These are phyloP conservation scores for Drosophila hydei DNA, from an alignment of 1,140 invertebrate genomes.

Conservation along the genomic window DNA sequence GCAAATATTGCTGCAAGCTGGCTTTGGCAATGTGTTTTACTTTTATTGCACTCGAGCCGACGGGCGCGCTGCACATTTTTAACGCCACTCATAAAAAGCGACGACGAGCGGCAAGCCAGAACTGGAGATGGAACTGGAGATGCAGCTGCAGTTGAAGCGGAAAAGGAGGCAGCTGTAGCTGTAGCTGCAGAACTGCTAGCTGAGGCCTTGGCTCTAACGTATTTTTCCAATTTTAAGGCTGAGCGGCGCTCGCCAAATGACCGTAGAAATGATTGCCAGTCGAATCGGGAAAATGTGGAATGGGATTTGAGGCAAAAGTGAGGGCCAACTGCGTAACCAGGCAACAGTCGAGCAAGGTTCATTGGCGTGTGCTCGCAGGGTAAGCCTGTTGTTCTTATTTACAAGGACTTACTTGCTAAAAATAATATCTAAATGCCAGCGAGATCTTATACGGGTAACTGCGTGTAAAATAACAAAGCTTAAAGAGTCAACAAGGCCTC, in stretches of 20 bases:
- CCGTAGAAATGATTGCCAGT: constrained; percentile 78
- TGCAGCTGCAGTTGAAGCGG: constrained; percentile 6
- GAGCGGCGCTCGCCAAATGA: constrained; percentile 78
- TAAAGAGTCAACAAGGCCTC: constrained; percentile 34
- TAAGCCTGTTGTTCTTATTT: constrained; percentile 60
- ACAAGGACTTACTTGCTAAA: constrained; percentile 75
- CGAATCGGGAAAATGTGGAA: constrained; percentile 19
- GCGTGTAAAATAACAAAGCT: constrained; percentile 67
- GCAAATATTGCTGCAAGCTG: constrained; percentile 80
- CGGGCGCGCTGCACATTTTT: constrained; percentile 77
- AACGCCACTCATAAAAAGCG: constrained; percentile 77
- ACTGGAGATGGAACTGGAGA: neutral
- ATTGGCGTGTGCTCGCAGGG: constrained; percentile 42
- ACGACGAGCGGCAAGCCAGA: constrained; percentile 64
- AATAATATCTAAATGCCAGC: constrained; percentile 78
- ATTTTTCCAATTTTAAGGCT: constrained; percentile 82
- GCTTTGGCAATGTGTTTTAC: constrained; percentile 82
- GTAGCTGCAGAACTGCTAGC: neutral
- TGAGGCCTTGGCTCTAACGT: constrained; percentile 48
- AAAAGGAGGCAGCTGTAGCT: constrained; percentile 1
- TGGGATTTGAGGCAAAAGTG: neutral
- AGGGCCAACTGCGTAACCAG: constrained; percentile 59
- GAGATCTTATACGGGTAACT: constrained; percentile 71
- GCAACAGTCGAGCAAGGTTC: constrained; percentile 59
- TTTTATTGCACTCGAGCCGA: constrained; percentile 79